Percentiles rank a stretch among this genome's conserved stretches.
phyloP scores from a whole-genome alignment of 2,113 vertebrate species.

The Eulemur rufifrons region DNA sequence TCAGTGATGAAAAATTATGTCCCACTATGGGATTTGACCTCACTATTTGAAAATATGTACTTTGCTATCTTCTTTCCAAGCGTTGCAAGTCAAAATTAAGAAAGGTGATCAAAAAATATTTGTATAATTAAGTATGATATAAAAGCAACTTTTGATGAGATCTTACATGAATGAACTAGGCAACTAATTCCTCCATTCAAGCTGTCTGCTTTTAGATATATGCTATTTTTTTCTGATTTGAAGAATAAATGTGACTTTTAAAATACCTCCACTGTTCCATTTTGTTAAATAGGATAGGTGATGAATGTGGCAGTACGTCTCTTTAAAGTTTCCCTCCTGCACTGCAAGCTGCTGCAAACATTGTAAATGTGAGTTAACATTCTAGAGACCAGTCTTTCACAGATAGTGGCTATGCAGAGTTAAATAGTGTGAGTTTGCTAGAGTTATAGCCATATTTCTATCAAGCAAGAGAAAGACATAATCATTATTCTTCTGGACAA shows the following conservation, averaged over 20 bases:
- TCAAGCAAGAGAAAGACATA: constrained; percentile 33
- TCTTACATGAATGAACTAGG: background rate
- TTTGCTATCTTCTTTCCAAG: background rate
- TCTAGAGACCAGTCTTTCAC: constrained; percentile 40
- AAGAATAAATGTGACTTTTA: constrained; percentile 46
- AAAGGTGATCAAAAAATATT: background rate
- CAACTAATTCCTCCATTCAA: background rate
- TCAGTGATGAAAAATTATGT: background rate
- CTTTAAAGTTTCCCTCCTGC: constrained; percentile 33
- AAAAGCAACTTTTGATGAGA: background rate
- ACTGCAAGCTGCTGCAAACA: constrained; percentile 21
- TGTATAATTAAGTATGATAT: background rate
- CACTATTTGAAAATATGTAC: background rate
- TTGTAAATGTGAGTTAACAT: constrained; percentile 52
- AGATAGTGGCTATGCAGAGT: background rate
- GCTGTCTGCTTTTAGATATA: background rate
- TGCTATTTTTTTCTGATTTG: background rate
- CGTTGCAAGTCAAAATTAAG: constrained; percentile 3
- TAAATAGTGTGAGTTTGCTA: constrained; percentile 43
- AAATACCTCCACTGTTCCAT: background rate
- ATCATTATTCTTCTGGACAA: constrained; percentile 43
- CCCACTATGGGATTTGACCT: background rate
- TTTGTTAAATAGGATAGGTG: constrained; percentile 45
- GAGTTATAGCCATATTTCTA: background rate
- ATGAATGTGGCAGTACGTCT: background rate